A percentile compares a stretch with the other conserved stretches of the same genome.
Evolutionary conservation across 2,797 vertebrate genomes (phyloP).

Genomic region (Anableps anableps): DNA sequence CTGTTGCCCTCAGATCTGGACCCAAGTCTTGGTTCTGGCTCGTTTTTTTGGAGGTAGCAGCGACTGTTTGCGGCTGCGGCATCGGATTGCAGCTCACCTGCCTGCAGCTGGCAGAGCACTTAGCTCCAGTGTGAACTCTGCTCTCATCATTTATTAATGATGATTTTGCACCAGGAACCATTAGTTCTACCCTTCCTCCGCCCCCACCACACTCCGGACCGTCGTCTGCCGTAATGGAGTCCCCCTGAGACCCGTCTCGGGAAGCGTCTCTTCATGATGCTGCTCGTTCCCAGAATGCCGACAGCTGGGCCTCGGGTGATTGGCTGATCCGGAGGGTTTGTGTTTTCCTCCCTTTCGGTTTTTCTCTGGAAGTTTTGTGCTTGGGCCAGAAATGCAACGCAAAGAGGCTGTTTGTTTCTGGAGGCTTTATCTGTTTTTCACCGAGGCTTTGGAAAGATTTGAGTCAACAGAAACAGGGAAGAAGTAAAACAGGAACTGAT

Average conservation of each 20-base stretch:
- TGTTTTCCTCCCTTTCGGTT: neutral
- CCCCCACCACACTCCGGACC: neutral
- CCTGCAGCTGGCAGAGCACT: constrained; percentile 62
- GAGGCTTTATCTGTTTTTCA: constrained; percentile 14
- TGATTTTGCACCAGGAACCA: constrained; percentile 65
- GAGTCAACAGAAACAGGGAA: constrained; percentile 11
- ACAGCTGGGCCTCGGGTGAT: constrained; percentile 9
- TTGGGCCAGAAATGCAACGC: neutral
- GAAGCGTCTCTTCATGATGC: neutral
- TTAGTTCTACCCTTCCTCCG: constrained; percentile 39
- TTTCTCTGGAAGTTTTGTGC: neutral
- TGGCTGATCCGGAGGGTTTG: neutral
- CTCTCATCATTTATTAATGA: constrained; percentile 74
- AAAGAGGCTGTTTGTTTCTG: constrained; percentile 7
- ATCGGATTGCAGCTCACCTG: neutral
- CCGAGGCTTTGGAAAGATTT: neutral
- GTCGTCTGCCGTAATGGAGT: constrained; percentile 34
- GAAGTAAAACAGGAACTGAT: neutral
- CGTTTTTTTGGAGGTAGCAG: neutral
- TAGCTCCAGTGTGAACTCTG: constrained; percentile 38
- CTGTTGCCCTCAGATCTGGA: neutral
- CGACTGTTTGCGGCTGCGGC: neutral
- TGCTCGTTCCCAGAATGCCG: constrained; percentile 13
- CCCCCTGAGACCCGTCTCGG: constrained; percentile 16
- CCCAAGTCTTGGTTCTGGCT: neutral